phyloP scores from a whole-genome alignment of 2,888 invertebrate genomes.

The Xestia ashworthii region DNA sequence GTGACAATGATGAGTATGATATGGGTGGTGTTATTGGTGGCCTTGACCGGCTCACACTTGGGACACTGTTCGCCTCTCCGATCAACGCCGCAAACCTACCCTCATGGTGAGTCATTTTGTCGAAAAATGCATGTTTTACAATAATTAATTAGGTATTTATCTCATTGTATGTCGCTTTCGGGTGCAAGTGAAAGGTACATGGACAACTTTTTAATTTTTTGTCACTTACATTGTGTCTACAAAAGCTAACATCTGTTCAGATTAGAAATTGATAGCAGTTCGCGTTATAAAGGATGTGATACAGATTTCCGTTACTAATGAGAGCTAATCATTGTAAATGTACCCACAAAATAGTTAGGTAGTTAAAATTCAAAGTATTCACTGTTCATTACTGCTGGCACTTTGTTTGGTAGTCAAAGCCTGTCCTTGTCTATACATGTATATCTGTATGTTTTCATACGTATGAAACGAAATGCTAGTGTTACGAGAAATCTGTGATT shows the following conservation, averaged over 20 bases:
- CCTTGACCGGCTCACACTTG: constrained; percentile 84
- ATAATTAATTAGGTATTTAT: constrained; percentile 37
- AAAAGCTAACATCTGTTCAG: constrained; percentile 64
- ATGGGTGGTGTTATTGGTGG: constrained; percentile 89
- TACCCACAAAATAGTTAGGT: constrained; percentile 44
- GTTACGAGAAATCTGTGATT: constrained; percentile 10
- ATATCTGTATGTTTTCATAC: constrained; percentile 45
- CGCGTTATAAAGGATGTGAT: constrained; percentile 22
- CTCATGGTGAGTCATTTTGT: constrained; percentile 86
- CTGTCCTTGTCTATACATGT: constrained; percentile 37
- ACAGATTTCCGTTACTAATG: constrained; percentile 38
- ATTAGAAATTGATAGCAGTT: constrained; percentile 28
- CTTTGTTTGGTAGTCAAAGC: constrained; percentile 24
- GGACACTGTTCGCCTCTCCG: constrained; percentile 86
- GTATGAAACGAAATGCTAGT: constrained; percentile 23
- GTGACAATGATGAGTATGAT: constrained; percentile 87
- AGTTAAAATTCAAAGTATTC: constrained; percentile 3
- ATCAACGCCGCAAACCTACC: constrained; percentile 87
- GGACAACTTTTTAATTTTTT: constrained; percentile 27
- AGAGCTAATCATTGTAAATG: constrained; percentile 15
- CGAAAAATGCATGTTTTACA: constrained; percentile 75
- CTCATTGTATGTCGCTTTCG: constrained; percentile 16
- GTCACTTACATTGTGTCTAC: constrained; percentile 29
- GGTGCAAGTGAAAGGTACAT: constrained; percentile 50
- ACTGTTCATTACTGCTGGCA: constrained; percentile 14